Percentiles rank a stretch among this genome's conserved stretches.
These are phyloP conservation scores for Oreochromis aureus DNA, from an alignment of 2,113 vertebrate genomes.

Conservation along the genomic window DNA sequence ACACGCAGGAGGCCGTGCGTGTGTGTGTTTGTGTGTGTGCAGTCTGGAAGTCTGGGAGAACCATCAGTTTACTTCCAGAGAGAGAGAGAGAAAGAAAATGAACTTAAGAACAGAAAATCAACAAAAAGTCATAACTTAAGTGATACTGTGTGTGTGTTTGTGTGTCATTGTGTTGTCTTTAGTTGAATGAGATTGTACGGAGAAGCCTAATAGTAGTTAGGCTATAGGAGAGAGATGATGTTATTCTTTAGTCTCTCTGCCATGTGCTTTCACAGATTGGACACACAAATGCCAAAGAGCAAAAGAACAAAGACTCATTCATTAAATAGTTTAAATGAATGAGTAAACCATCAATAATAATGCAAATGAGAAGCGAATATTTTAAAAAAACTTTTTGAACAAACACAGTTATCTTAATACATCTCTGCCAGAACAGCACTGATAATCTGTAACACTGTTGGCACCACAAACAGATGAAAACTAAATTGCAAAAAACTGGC, in stretches of 20 bases:
- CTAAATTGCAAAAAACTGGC: neutral
- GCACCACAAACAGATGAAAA: neutral
- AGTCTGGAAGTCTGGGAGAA: neutral
- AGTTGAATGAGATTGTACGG: neutral
- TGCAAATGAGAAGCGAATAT: neutral
- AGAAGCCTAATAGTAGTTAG: neutral
- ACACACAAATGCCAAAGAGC: neutral
- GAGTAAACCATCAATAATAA: neutral
- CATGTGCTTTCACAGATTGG: neutral
- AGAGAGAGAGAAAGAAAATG: neutral
- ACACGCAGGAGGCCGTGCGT: neutral
- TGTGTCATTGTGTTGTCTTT: neutral
- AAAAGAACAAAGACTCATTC: neutral
- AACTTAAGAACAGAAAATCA: neutral
- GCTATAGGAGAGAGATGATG: neutral
- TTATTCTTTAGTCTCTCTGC: neutral
- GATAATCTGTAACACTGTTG: neutral
- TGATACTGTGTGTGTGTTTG: neutral
- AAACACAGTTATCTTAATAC: neutral
- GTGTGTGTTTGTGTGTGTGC: neutral
- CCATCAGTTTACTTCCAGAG: neutral
- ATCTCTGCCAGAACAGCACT: neutral
- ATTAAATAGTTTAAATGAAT: neutral
- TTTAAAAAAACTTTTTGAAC: neutral
- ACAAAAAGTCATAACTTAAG: neutral